Conservation (phyloP, 2,797 vertebrate species). For the Argyrosomus regius region DNA sequence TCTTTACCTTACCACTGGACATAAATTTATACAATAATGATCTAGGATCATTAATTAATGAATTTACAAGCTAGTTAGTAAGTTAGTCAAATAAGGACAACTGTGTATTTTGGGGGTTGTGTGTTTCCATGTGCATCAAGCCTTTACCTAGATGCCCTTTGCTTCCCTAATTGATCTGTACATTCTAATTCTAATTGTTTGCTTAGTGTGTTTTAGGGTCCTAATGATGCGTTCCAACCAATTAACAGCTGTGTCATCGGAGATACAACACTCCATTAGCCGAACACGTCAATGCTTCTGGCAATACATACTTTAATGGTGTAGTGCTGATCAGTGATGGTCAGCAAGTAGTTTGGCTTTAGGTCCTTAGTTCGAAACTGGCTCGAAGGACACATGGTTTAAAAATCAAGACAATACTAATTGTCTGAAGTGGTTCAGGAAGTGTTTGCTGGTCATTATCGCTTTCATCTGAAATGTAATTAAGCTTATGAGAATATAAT, state of each 20-base stretch:
- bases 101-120: not conserved
- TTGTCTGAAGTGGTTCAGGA: not conserved
- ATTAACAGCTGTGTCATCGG: conserved; percentile 39
- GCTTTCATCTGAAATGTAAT: conserved; percentile 48
- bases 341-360: not conserved
- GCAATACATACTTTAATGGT: not conserved
- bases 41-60: not conserved
- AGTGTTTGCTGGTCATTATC: conserved; percentile 10
- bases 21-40: not conserved
- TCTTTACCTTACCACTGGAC: not conserved
- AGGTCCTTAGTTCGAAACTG: not conserved
- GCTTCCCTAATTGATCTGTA: not conserved
- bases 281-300: not conserved
- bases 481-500: conserved; percentile 28
- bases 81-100: not conserved
- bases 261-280: conserved; percentile 26
- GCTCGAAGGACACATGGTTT: not conserved
- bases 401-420: not conserved
- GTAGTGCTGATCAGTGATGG: conserved; percentile 2
- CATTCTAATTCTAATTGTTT: conserved; percentile 24
- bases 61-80: not conserved
- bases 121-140: not conserved
- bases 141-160: not conserved
- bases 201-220: conserved; percentile 5
- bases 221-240: conserved; percentile 29